phyloP scores from a whole-genome alignment of 2,888 invertebrate genomes.

The Microplitis manilae region DNA sequence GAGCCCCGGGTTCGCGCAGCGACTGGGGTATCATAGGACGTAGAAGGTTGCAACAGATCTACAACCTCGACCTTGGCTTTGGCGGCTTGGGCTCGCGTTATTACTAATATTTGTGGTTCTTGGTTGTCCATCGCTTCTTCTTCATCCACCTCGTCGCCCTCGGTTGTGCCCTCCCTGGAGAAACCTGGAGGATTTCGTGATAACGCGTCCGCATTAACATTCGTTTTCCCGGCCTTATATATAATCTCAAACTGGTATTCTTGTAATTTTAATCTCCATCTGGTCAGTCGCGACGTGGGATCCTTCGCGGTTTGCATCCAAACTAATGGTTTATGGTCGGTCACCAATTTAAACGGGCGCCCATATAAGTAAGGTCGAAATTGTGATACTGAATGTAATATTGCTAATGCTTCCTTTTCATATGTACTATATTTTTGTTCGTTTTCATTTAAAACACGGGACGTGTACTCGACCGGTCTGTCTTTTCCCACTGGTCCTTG shows the following conservation, averaged over 20 bases:
- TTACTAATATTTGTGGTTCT: too few relatives aligned
- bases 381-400: slow-evolving; percentile 31
- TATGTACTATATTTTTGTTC: not conserved
- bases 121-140: too few relatives aligned
- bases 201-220: not conserved
- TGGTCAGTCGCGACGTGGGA: slow-evolving; percentile 32
- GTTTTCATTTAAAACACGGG: not conserved
- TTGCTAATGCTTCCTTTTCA: slow-evolving; percentile 45
- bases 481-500: slow-evolving; percentile 1
- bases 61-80: too few relatives aligned
- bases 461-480: not conserved
- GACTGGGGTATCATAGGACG: too few relatives aligned
- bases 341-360: slow-evolving; percentile 4
- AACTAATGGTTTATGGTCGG: not conserved
- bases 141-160: too few relatives aligned
- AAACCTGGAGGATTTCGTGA: not conserved
- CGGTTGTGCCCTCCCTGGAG: accelerated
- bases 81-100: too few relatives aligned
- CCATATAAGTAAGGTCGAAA: slow-evolving; percentile 45
- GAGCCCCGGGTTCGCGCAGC: too few relatives aligned
- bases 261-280: slow-evolving; percentile 29
- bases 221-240: not conserved
- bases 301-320: slow-evolving; percentile 42
- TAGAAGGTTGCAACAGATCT: too few relatives aligned
- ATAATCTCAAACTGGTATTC: slow-evolving; percentile 28